Evolutionary conservation across 37 sponge, comb jelly and placozoan genomes (phyloP).

Genomic region (Halisarca cf. caerulea): DNA sequence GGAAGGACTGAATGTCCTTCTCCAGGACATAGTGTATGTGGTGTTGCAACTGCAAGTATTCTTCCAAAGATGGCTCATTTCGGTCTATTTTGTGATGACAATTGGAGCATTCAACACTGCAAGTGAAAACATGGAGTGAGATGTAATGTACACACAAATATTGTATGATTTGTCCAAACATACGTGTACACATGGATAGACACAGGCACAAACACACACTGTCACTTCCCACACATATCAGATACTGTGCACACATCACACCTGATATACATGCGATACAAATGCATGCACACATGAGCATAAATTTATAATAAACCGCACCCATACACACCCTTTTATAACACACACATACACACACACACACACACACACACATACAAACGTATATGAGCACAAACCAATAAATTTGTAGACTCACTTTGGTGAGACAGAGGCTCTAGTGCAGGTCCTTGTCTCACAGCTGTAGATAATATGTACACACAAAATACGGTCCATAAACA

Average conservation of each 20-base stretch:
- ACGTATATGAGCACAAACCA: background rate
- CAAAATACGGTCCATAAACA: too few species aligned
- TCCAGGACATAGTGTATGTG: background rate
- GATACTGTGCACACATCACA: background rate
- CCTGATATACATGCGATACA: background rate
- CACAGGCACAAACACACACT: too few species aligned
- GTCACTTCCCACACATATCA: background rate
- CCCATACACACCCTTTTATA: constrained; percentile 14
- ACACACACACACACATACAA: constrained; percentile 29
- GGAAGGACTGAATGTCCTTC: background rate
- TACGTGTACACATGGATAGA: too few species aligned
- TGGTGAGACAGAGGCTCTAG: too few species aligned
- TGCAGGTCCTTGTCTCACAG: too few species aligned
- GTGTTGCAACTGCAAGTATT: background rate
- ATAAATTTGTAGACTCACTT: background rate
- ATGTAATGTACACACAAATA: background rate
- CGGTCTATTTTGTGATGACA: background rate
- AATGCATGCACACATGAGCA: constrained; percentile 16
- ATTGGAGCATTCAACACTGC: background rate
- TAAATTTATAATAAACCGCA: background rate
- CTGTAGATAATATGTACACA: too few species aligned
- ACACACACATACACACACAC: constrained; percentile 32
- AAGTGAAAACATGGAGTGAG: background rate
- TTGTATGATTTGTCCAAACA: background rate
- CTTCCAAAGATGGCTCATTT: background rate